Conservation (phyloP, 2,797 vertebrate genomes). For the Neosilurus hyrtlii region DNA sequence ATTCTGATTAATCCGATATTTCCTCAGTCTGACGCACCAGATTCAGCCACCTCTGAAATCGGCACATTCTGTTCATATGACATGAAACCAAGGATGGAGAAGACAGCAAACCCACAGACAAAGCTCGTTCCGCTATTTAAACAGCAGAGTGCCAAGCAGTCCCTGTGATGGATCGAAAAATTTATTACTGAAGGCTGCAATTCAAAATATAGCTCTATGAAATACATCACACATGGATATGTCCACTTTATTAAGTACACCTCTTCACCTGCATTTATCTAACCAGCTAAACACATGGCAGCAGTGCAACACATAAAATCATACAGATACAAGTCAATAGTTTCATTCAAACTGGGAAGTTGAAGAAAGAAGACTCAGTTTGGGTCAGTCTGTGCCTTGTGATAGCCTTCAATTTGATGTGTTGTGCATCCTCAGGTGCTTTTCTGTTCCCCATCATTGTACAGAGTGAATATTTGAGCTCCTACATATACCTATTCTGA, state of each 20-base stretch:
- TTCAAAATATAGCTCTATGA: background rate
- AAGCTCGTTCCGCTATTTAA: slow-evolving; percentile 94
- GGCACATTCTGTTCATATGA: slow-evolving; percentile 86
- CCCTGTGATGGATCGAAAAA: slow-evolving; percentile 68
- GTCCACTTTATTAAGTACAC: background rate
- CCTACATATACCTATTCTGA: no score
- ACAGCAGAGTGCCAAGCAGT: slow-evolving; percentile 87
- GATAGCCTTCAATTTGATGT: no score
- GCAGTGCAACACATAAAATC: background rate
- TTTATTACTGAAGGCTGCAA: background rate
- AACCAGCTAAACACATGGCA: background rate
- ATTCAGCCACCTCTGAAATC: slow-evolving; percentile 90
- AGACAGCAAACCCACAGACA: slow-evolving; percentile 91
- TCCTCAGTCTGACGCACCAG: slow-evolving; percentile 71
- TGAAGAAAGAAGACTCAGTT: no score
- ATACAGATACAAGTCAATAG: no score
- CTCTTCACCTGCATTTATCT: background rate
- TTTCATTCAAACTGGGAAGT: no score
- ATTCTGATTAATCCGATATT: background rate
- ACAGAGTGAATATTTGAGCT: no score
- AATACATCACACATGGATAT: background rate
- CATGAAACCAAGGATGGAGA: slow-evolving; percentile 97
- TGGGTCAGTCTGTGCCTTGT: no score
- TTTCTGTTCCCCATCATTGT: no score
- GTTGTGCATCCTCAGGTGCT: no score